These are phyloP conservation scores for Spilosoma lubricipeda DNA, from an alignment of 2,888 invertebrate species.

Conservation along the genomic window DNA sequence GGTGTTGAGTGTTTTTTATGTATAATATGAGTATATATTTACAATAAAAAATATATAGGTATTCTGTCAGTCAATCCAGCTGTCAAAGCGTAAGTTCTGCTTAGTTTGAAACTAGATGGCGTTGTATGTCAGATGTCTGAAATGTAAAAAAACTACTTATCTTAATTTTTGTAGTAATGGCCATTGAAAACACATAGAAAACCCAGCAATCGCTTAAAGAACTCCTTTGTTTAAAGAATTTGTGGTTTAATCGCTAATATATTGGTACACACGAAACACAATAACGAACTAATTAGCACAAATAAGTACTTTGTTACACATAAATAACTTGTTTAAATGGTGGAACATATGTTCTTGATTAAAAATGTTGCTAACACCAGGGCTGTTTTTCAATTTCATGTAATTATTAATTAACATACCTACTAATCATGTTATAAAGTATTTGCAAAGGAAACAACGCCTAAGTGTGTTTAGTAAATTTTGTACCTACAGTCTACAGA, in stretches of 20 bases:
- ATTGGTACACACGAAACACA: slow-evolving; percentile 36
- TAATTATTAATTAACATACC: background rate
- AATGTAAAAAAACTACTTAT: too few relatives aligned
- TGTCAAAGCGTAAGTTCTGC: too few relatives aligned
- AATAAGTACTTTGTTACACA: slow-evolving; percentile 9
- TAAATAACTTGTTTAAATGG: background rate
- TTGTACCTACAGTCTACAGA: background rate
- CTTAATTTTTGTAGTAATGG: too few relatives aligned
- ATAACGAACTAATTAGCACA: slow-evolving; percentile 39
- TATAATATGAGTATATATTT: too few relatives aligned
- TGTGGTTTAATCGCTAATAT: background rate
- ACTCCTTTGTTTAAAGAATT: background rate
- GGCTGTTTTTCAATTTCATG: background rate
- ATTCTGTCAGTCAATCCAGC: too few relatives aligned
- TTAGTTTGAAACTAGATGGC: too few relatives aligned
- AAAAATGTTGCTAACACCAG: background rate
- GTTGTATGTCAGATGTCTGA: too few relatives aligned
- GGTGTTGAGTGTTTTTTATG: too few relatives aligned
- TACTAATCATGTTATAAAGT: background rate
- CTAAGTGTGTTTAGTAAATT: background rate
- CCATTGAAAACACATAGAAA: background rate
- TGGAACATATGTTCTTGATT: slow-evolving; percentile 1
- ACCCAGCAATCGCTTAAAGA: background rate
- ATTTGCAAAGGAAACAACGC: background rate
- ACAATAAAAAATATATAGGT: too few relatives aligned